Percentiles rank a stretch among this genome's conserved stretches.
phyloP scores from a whole-genome alignment of 2,888 invertebrate genomes.

The Clivina fossor region DNA sequence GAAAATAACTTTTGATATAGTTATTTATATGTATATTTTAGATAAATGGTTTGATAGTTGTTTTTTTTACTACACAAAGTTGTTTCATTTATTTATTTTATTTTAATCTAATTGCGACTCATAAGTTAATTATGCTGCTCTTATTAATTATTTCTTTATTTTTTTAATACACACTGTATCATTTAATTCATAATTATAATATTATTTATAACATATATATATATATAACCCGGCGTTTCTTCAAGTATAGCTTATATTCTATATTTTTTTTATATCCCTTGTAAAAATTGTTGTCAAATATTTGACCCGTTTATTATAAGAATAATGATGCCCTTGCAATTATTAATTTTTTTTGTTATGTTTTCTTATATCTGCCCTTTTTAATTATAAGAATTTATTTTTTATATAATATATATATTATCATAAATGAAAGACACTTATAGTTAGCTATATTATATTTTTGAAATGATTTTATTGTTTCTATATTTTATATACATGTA shows the following conservation, averaged over 20 bases:
- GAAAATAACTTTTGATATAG: slow-evolving; percentile 24
- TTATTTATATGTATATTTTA: slow-evolving; percentile 17
- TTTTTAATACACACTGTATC: slow-evolving; percentile 19
- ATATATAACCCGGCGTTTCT: slow-evolving; percentile 26
- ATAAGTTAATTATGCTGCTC: slow-evolving; percentile 33
- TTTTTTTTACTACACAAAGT: slow-evolving; percentile 14
- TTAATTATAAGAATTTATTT: no score
- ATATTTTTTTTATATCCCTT: slow-evolving; percentile 22
- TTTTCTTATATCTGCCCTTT: no score
- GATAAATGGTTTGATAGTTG: background rate
- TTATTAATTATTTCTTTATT: slow-evolving; percentile 13
- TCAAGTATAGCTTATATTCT: slow-evolving; percentile 30
- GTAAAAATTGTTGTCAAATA: slow-evolving; percentile 29
- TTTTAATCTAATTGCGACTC: slow-evolving; percentile 16
- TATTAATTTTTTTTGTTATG: background rate
- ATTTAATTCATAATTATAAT: slow-evolving; percentile 23
- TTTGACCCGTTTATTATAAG: slow-evolving; percentile 25
- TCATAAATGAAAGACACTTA: background rate
- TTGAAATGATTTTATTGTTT: background rate
- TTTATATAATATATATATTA: no score
- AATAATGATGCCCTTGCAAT: slow-evolving; percentile 25
- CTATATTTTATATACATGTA: background rate
- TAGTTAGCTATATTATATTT: background rate
- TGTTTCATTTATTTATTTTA: slow-evolving; percentile 15
- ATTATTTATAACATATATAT: no score